Conservation (phyloP, 2,888 invertebrate species). For the Abrostola triplasia region DNA sequence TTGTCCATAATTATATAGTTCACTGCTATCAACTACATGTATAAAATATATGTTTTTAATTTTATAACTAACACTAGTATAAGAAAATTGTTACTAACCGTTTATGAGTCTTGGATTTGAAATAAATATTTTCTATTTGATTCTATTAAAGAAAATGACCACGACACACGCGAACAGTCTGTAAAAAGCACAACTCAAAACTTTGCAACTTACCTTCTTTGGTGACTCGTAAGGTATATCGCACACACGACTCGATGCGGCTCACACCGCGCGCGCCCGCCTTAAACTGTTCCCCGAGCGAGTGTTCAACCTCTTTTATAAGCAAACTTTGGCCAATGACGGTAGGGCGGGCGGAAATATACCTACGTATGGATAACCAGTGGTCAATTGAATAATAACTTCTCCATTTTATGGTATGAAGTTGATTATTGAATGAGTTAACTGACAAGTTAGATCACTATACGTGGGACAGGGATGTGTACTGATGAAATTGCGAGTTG, state of each 20-base stretch:
- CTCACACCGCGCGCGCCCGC: constrained; percentile 41
- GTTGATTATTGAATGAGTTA: constrained; percentile 8
- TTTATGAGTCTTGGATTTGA: too few relatives aligned
- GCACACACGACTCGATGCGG: constrained; percentile 45
- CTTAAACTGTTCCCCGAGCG: constrained; percentile 41
- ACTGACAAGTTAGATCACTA: not conserved
- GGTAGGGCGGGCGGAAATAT: constrained; percentile 48
- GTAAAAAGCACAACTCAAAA: not conserved
- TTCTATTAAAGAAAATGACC: constrained; percentile 7
- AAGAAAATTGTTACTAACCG: too few relatives aligned
- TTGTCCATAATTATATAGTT: too few relatives aligned
- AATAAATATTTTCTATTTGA: too few relatives aligned
- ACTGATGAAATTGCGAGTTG: not conserved
- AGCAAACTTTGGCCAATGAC: constrained; percentile 38
- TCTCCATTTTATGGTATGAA: constrained; percentile 3
- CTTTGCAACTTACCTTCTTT: constrained; percentile 51
- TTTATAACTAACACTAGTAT: too few relatives aligned
- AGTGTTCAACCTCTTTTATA: constrained; percentile 47
- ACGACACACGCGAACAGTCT: not conserved
- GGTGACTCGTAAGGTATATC: constrained; percentile 38
- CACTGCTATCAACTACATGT: too few relatives aligned
- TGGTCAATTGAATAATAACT: constrained; percentile 35
- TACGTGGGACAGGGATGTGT: not conserved
- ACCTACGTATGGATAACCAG: constrained; percentile 21
- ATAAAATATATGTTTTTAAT: too few relatives aligned